Evolutionary conservation across 2,113 vertebrate genomes (phyloP).

Genomic region (Eonycteris spelaea): DNA sequence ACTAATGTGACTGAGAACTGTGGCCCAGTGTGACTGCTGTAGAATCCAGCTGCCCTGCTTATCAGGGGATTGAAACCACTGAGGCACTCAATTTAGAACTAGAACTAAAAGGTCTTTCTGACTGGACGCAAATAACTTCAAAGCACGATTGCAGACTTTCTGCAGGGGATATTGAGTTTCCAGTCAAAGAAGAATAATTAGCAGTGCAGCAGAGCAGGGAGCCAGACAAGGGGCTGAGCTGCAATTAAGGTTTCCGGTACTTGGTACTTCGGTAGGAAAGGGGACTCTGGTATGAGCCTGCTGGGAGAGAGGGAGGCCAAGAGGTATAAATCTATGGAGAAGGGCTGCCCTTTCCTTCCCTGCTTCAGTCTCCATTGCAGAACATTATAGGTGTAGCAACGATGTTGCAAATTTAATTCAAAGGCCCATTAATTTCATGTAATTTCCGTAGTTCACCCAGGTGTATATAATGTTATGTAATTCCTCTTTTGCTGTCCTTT

Average conservation of each 20-base stretch:
- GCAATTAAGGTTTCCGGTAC: neutral
- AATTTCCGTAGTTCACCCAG: neutral
- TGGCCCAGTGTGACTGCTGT: slow-evolving; percentile 55
- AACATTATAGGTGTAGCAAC: neutral
- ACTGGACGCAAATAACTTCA: slow-evolving; percentile 66
- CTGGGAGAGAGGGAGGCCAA: too few relatives aligned
- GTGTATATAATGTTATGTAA: neutral
- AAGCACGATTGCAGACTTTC: slow-evolving; percentile 39
- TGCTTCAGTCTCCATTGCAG: neutral
- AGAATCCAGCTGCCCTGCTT: slow-evolving; percentile 69
- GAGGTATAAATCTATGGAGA: neutral
- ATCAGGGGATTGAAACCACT: slow-evolving; percentile 61
- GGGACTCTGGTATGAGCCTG: neutral
- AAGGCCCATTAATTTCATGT: neutral
- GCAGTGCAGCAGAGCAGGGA: neutral
- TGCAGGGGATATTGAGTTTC: slow-evolving; percentile 61
- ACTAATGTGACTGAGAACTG: slow-evolving; percentile 51
- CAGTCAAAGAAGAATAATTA: slow-evolving; percentile 38
- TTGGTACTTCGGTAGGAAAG: too few relatives aligned
- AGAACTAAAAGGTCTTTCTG: slow-evolving; percentile 69
- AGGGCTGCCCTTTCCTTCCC: neutral
- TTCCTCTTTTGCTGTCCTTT: neutral
- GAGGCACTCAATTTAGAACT: slow-evolving; percentile 67
- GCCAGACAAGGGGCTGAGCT: neutral
- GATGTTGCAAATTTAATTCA: neutral